Base-by-base conservation (phyloP, 2,797 vertebrate species). In the Pipistrellus kuhlii region DNA sequence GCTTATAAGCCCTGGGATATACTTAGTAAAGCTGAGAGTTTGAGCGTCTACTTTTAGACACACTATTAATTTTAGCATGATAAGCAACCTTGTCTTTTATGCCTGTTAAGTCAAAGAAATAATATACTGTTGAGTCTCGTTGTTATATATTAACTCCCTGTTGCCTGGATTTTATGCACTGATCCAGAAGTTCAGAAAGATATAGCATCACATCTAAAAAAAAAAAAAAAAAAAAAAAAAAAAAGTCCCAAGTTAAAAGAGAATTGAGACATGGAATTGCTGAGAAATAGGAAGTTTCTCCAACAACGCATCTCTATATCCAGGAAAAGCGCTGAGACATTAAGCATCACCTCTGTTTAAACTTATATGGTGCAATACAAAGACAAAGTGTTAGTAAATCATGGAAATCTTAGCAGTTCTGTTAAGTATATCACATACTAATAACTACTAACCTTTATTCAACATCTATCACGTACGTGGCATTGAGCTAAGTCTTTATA, bases 21-120 rank as follows among this genome's bases (percentile, higher is more conserved):
- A 77, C 11, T 80, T 87, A 62, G 86, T 77, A 94, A 80, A 53
- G 23, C 6, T 87, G 73, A 77, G 15, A 78, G 30, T 88, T 71
- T 46, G 27, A 75, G 64, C 68, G 25, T 95, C 38, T 78, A 44
- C 85, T 78, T 68, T 88, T 55, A 88, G 57, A 72, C 2, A 77
- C 2, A 75, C 9, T 71, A 85, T 90, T 92, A 93, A 89, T 95
- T 91, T 88, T 93, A 88, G 7, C 30, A 83, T 18, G 21, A 90
- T 91, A 93, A 90, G 51, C 27, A 78, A 91, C 2, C 35, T 82
- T 89, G 59, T 72, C 27, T 85, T 86, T 91, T 48, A 90, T 25
- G 78, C 30, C 75, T 78, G 77, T 92, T 77, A 95, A 95, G 38
- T 48, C 35, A 91, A 90, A 94, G 53, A 93, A 64, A 90, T 93